Conservation (phyloP, 37 sponge, comb jelly and placozoan genomes). For the Theonella swinhoei region DNA sequence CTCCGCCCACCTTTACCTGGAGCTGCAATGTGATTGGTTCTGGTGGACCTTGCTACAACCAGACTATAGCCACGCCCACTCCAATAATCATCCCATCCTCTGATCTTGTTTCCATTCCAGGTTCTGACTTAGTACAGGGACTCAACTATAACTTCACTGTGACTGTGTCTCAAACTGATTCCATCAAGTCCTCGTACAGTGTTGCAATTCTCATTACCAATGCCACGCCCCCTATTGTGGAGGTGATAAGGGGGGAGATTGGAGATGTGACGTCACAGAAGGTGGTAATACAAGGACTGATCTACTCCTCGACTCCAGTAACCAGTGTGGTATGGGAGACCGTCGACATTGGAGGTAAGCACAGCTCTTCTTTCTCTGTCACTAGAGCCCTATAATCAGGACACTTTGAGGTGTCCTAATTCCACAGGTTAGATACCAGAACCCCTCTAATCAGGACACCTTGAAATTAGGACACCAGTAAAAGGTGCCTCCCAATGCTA, state of each 20-base stretch:
- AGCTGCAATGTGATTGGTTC: slow-evolving; percentile 1
- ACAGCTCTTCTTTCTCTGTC: too few species aligned
- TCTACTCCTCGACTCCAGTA: slow-evolving; percentile 30
- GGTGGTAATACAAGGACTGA: slow-evolving; percentile 40
- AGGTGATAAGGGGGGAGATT: slow-evolving; percentile 9
- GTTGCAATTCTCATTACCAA: not conserved
- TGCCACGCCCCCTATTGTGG: slow-evolving; percentile 21
- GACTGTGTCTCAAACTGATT: slow-evolving; percentile 11
- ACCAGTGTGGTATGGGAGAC: slow-evolving; percentile 47
- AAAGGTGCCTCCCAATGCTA: too few species aligned
- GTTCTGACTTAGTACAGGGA: slow-evolving; percentile 6
- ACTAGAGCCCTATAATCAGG: too few species aligned
- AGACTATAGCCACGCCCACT: not conserved
- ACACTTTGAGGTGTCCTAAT: too few species aligned
- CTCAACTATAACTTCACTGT: slow-evolving; percentile 42
- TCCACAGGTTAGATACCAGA: too few species aligned
- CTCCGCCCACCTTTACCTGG: not conserved
- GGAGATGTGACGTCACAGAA: slow-evolving; percentile 3
- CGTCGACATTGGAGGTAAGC: slow-evolving; percentile 21
- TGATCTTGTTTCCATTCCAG: slow-evolving; percentile 30
- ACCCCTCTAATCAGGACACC: too few species aligned
- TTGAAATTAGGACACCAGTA: too few species aligned
- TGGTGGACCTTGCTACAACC: slow-evolving; percentile 61
- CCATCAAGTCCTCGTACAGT: not conserved
- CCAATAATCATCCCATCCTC: slow-evolving; percentile 35